Evolutionary conservation across 2,797 vertebrate species (phyloP), one percentile per base, ranked within the genome.

Genomic region (Anguilla marmorata): DNA sequence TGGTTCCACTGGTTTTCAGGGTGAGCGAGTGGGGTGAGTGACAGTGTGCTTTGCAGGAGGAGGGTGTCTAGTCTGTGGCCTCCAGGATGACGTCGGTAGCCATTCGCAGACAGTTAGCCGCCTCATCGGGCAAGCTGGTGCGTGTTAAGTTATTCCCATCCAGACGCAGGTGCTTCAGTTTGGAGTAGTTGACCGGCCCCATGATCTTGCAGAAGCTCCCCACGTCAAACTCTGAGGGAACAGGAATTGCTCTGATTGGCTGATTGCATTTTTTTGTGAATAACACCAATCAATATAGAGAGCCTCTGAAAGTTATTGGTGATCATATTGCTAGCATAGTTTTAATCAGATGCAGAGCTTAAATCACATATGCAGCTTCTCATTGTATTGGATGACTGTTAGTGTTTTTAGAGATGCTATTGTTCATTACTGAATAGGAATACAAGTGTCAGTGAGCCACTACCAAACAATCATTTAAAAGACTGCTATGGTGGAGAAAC

Each of bases 141-240:
- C 95, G 94, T 0, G 93, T 96, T 85, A 99, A 95, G 48, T 94
- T 93, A 88, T 99, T 99, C 90, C 97, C 98, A 89, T 99, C 98
- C 94, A 99, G 91, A 3, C 98, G 97, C 91, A 99, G 93, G 86
- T 98, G 96, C 89, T 94, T 97, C 88, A 99, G 94, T 91, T 92
- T 96, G 88, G 98, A 99, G 90, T 97, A 99, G 91, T 96, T 97
- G 2, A 88, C 88, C 30, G 96, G 95, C 86, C 98, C 96, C 69
- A 96, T 91, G 21, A 96, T 93, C 50, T 95, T 95, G 90, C 98
- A 99, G 95, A 99, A 99, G 92, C 98, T 99, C 93, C 93, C 95
- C 91, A 99, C 5, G 1, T 97, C 96, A 91, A 99, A 98, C 91
- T 98, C 98, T 99, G 95, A 48, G 96, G 94, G 69, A 87, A 4